phyloP scores from a whole-genome alignment of 2,113 vertebrate genomes.

The Reinhardtius hippoglossoides region DNA sequence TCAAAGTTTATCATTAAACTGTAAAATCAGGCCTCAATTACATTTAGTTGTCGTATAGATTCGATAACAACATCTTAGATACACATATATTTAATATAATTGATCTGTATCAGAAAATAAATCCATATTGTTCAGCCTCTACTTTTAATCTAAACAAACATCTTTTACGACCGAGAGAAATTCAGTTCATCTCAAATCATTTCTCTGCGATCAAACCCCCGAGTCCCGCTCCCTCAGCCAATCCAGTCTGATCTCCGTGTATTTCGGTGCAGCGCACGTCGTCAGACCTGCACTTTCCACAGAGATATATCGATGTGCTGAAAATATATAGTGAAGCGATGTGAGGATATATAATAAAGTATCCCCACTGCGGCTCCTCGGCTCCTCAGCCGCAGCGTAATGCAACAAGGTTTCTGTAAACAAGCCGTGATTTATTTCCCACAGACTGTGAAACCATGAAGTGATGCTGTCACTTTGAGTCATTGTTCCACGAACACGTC shows the following conservation, averaged over 20 bases:
- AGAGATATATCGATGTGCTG: slow-evolving; percentile 36
- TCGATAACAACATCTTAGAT: too few relatives aligned
- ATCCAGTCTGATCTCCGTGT: background rate
- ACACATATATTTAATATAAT: too few relatives aligned
- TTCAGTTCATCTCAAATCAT: slow-evolving; percentile 20
- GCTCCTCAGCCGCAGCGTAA: slow-evolving; percentile 7
- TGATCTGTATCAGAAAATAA: too few relatives aligned
- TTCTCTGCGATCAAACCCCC: slow-evolving; percentile 16
- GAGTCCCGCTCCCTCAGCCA: slow-evolving; percentile 1
- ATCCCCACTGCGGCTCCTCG: slow-evolving; percentile 32
- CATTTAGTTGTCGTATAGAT: too few relatives aligned
- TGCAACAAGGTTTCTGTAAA: background rate
- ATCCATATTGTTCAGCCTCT: too few relatives aligned
- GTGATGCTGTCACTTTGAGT: background rate
- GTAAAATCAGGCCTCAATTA: too few relatives aligned
- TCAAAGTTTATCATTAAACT: too few relatives aligned
- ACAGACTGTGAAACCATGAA: background rate
- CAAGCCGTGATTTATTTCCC: slow-evolving; percentile 19
- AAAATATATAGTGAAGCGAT: slow-evolving; percentile 35
- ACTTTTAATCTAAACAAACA: background rate
- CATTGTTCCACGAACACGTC: background rate
- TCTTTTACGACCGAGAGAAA: slow-evolving; percentile 19
- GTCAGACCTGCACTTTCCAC: slow-evolving; percentile 1
- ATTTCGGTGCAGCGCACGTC: slow-evolving; percentile 3
- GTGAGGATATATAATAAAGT: slow-evolving; percentile 3